Evolutionary conservation across 2,113 vertebrate genomes (phyloP), one percentile per base, ranked within the genome.

Genomic region (Gallinago media): DNA sequence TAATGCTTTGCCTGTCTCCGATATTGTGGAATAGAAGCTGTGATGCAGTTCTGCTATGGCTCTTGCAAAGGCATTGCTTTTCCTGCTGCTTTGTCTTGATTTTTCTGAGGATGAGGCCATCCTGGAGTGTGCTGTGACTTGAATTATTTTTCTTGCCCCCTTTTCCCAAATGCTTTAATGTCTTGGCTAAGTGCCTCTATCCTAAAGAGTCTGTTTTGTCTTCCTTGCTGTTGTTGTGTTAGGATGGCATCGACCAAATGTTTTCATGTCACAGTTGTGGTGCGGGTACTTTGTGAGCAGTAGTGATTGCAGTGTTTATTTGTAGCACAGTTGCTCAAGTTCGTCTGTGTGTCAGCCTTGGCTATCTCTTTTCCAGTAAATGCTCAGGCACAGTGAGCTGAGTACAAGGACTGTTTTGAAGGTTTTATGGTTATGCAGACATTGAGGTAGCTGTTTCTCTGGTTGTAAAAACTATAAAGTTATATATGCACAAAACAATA

Each of bases 251-350:
- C 42, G 12, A 66, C 36, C 29, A 42, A 20, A 31, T 47, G 12
- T 71, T 91, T 88, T 46, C 36, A 2, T 44, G 15, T 50, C 54
- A 29, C 42, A 20, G 17, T 5, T 66, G 54, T 73, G 44, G 22
- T 49, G 44, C 0, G 0, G 15, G 47, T 63, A 32, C 42, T 3
- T 32, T 2, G 3, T 47, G 70, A 49, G 17, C 4, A 32, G 49
- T 11, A 15, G n/a, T 3, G 52, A 40, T 36, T 21, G 44, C 62
- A 40, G 29, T 36, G 22, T 47, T 62, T 42, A 17, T 50, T 63
- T 75, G 21, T 70, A 89, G 34, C 20, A 17, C 12, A 7, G 15
- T 34, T 8, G 16, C 50, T 85, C 15, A 36, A 10, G 38, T 49
- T 62, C 3, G 22, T 76, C 29, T n/a, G 12, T 22, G 40, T 68